phyloP scores from a whole-genome alignment of 2,113 vertebrate species.

The Percopsis transmontana region DNA sequence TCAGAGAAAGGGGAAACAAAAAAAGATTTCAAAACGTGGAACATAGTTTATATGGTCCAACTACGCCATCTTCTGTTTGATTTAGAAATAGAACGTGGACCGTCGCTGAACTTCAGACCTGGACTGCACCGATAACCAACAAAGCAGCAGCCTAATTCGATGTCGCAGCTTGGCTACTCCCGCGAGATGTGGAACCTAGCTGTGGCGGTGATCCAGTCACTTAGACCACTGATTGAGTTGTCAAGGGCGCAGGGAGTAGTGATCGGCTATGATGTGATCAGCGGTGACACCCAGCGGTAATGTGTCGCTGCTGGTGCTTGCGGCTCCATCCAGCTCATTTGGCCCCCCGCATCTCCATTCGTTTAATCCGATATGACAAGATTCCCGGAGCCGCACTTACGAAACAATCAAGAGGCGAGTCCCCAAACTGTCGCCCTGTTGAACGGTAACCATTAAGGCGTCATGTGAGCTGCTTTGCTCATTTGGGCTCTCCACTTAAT shows the following conservation, averaged over 20 bases:
- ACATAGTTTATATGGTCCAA: slow-evolving; percentile 36
- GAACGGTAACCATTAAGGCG: slow-evolving; percentile 21
- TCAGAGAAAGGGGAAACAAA: slow-evolving; percentile 29
- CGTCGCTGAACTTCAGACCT: neutral
- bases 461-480: slow-evolving; percentile 43
- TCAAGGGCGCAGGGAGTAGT: slow-evolving; percentile 31
- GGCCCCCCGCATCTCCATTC: slow-evolving; percentile 27
- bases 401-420: slow-evolving; percentile 38
- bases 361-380: slow-evolving; percentile 67
- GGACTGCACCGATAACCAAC: neutral
- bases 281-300: slow-evolving; percentile 67
- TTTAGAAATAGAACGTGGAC: neutral
- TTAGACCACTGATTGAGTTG: slow-evolving; percentile 60
- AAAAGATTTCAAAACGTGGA: neutral
- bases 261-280: slow-evolving; percentile 62
- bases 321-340: slow-evolving; percentile 55
- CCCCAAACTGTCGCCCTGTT: slow-evolving; percentile 17
- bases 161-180: neutral
- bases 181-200: slow-evolving; percentile 26
- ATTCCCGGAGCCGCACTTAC: slow-evolving; percentile 40
- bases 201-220: slow-evolving; percentile 38
- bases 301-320: slow-evolving; percentile 52
- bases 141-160: slow-evolving; percentile 24
- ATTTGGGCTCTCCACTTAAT: slow-evolving; percentile 43
- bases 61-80: slow-evolving; percentile 75